A percentile compares a stretch with the other conserved stretches of the same genome.
phyloP scores from a whole-genome alignment of 1,140 invertebrate species.

The Ostrea edulis region DNA sequence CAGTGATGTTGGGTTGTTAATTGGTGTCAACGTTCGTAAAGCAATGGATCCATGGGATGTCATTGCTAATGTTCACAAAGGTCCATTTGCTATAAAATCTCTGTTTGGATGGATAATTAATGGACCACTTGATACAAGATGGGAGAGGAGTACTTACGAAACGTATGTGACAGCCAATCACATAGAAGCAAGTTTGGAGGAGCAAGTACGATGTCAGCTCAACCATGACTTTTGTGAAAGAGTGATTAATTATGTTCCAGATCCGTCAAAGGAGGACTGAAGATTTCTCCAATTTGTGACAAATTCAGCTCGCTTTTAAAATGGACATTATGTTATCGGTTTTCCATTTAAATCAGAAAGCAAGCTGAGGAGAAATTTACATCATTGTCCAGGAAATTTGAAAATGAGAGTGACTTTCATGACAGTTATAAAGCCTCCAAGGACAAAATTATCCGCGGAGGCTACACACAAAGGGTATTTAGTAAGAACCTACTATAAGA shows the following conservation, averaged over 20 bases:
- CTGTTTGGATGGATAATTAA: constrained; percentile 48
- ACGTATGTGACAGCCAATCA: neutral
- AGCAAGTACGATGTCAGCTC: constrained; percentile 29
- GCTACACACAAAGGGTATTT: neutral
- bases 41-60: constrained; percentile 47
- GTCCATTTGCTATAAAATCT: constrained; percentile 36
- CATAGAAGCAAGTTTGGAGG: neutral
- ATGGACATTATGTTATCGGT: constrained; percentile 32
- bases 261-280: constrained; percentile 27
- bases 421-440: constrained; percentile 47
- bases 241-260: constrained; percentile 29
- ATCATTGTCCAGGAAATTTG: too few relatives aligned
- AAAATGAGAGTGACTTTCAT: too few relatives aligned
- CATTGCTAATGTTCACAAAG: constrained; percentile 9
- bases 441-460: constrained; percentile 45
- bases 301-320: neutral
- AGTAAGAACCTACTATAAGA: neutral
- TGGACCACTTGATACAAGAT: constrained; percentile 6
- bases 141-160: neutral
- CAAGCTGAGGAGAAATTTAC: constrained; percentile 37
- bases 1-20: constrained; percentile 45
- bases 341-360: constrained; percentile 35
- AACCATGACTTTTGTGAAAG: constrained; percentile 46
- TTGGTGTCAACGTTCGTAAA: constrained; percentile 47
- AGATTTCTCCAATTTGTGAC: constrained; percentile 33